Conservation (phyloP, 2,113 vertebrate species). For the Choloepus hoffmanni region DNA sequence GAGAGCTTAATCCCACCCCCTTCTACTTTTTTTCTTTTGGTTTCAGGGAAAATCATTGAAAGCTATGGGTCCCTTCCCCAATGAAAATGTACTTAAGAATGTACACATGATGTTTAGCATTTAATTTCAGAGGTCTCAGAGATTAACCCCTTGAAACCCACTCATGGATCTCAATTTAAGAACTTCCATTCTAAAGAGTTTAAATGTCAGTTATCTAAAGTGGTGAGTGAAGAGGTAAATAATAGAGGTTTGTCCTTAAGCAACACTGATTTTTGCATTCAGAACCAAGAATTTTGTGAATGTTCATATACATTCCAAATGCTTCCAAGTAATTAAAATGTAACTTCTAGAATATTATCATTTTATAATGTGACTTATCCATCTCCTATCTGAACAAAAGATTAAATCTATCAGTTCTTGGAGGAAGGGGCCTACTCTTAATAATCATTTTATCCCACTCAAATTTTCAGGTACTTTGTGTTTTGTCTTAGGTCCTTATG, state of each 20-base stretch:
- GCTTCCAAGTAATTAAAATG: conserved; percentile 28
- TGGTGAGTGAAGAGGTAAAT: not conserved
- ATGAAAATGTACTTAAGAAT: not conserved
- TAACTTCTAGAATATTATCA: not conserved
- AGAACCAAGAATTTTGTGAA: not conserved
- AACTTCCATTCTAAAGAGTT: not conserved
- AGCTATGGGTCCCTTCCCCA: not conserved
- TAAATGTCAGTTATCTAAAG: not conserved
- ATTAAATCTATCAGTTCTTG: conserved; percentile 13
- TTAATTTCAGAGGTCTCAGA: not conserved
- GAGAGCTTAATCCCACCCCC: not conserved
- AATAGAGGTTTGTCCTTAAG: conserved; percentile 19
- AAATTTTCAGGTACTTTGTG: not conserved
- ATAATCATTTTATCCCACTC: not conserved
- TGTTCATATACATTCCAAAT: not conserved
- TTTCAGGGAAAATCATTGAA: conserved; percentile 17
- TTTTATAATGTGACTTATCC: not conserved
- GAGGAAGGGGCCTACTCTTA: not conserved
- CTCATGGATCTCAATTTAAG: conserved; percentile 12
- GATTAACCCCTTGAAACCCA: not conserved
- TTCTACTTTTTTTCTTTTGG: not conserved
- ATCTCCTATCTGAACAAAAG: conserved; percentile 18
- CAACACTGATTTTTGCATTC: conserved; percentile 20
- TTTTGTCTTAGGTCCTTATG: conserved; percentile 1
- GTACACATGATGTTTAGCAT: not conserved